These are phyloP conservation scores for Tiliacea aurago DNA, from an alignment of 2,888 invertebrate species.

Conservation along the genomic window DNA sequence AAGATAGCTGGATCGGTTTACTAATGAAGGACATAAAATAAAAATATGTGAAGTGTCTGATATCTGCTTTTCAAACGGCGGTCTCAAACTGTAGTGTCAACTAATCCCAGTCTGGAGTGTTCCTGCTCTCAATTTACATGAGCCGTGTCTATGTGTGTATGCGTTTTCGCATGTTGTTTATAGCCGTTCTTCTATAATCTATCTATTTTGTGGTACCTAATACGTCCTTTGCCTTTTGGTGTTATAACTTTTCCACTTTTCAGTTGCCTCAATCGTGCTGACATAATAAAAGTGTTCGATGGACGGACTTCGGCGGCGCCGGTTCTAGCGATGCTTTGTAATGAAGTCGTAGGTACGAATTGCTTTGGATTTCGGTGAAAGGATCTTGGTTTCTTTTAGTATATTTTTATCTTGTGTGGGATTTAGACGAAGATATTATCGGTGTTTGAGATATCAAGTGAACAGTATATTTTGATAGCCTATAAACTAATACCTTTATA, in stretches of 20 bases:
- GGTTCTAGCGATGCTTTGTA: slow-evolving; percentile 95
- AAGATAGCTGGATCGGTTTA: too few relatives aligned
- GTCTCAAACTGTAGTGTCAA: background rate
- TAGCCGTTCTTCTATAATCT: slow-evolving; percentile 1
- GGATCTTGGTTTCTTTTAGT: slow-evolving; percentile 18
- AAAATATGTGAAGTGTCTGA: background rate
- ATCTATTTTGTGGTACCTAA: slow-evolving; percentile 9
- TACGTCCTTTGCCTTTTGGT: slow-evolving; percentile 30
- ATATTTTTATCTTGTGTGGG: slow-evolving; percentile 10
- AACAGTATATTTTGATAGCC: too few relatives aligned
- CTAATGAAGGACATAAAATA: background rate
- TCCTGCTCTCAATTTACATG: background rate
- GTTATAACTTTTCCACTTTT: slow-evolving; percentile 75
- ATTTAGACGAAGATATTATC: background rate
- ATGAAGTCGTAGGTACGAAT: slow-evolving; percentile 91
- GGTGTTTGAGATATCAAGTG: background rate
- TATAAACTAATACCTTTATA: background rate
- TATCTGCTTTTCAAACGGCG: background rate
- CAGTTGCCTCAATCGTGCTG: slow-evolving; percentile 95
- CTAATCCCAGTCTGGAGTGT: background rate
- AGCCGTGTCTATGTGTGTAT: background rate
- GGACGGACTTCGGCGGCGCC: slow-evolving; percentile 93
- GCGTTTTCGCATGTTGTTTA: background rate
- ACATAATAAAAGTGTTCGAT: slow-evolving; percentile 96
- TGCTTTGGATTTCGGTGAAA: slow-evolving; percentile 15